phyloP scores from a whole-genome alignment of 2,797 vertebrate genomes.

The Sebastiscus albofasciatus region DNA sequence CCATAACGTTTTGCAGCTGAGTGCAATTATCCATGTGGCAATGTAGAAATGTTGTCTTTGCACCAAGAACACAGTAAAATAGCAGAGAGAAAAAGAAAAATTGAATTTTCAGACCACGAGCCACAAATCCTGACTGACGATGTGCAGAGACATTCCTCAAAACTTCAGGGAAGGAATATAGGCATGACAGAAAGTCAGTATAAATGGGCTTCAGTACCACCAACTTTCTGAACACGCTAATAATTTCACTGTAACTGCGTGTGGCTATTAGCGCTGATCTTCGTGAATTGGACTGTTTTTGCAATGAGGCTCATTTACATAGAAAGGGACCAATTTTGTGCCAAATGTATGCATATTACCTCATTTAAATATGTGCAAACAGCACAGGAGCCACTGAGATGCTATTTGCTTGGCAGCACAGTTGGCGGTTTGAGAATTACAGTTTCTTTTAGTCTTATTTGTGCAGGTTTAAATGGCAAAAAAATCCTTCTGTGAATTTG shows the following conservation, averaged over 20 bases:
- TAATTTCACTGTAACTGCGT: background rate
- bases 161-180: too few species aligned
- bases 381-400: background rate
- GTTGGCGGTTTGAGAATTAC: background rate
- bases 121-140: too few species aligned
- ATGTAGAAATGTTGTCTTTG: background rate
- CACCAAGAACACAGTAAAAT: background rate
- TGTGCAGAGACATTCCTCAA: too few species aligned
- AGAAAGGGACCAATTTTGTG: background rate
- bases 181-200: fast-evolving
- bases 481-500: background rate
- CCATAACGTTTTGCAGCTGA: background rate
- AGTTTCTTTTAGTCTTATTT: background rate
- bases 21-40: background rate
- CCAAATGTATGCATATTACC: background rate
- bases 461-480: background rate
- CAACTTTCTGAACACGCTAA: too few species aligned
- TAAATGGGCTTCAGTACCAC: too few species aligned
- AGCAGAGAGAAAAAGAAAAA: too few species aligned
- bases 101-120: too few species aligned
- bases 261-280: background rate
- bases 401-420: background rate
- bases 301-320: background rate
- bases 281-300: background rate
- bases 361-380: background rate